Conservation (phyloP, 2,113 vertebrate genomes). For the Microtus montanus region DNA sequence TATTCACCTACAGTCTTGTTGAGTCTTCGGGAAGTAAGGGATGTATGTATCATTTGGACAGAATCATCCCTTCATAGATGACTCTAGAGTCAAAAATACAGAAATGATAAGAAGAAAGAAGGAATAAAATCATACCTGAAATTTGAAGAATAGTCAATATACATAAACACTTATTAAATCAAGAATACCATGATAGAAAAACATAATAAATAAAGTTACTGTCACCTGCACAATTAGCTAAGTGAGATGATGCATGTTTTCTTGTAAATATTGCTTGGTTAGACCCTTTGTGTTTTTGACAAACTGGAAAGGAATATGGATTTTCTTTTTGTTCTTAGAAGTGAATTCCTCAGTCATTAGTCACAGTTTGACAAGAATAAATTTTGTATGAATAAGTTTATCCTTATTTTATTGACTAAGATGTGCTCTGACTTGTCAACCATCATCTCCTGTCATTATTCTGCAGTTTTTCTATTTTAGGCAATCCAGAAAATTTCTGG, state of each 20-base stretch:
- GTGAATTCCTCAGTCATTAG: background rate
- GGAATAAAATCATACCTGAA: background rate
- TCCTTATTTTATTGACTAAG: background rate
- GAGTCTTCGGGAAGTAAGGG: background rate
- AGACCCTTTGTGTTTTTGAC: background rate
- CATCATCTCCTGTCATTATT: background rate
- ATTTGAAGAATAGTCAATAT: background rate
- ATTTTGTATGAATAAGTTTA: background rate
- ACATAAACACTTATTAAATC: background rate
- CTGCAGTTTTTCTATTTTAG: background rate
- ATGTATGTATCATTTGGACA: background rate
- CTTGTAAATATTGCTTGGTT: background rate
- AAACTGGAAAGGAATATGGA: background rate
- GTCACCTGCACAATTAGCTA: background rate
- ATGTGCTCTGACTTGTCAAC: background rate
- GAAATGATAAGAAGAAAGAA: background rate
- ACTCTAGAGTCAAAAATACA: background rate
- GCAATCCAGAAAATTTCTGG: background rate
- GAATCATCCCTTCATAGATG: background rate
- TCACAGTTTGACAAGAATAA: conserved; percentile 23
- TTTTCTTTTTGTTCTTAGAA: conserved; percentile 4
- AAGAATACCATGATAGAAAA: background rate
- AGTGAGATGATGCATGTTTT: background rate
- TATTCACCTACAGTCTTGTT: background rate
- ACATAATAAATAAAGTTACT: background rate